phyloP scores from a whole-genome alignment of 2,888 invertebrate genomes.

The Leuctra nigra region DNA sequence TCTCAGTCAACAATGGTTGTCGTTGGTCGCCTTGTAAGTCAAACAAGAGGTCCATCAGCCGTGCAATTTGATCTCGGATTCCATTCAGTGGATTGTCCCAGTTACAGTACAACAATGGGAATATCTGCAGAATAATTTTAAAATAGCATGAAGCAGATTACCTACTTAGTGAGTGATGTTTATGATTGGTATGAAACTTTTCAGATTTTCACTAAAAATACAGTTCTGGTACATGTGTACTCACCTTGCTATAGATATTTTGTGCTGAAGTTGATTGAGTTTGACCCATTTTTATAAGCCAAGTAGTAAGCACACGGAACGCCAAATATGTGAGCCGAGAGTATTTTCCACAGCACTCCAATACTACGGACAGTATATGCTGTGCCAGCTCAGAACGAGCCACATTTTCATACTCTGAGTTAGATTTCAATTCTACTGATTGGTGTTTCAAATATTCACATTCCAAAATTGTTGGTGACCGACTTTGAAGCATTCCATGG shows the following conservation, averaged over 20 bases:
- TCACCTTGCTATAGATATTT: neutral
- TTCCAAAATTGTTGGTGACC: neutral
- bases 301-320: conserved; percentile 13
- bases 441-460: too few relatives aligned
- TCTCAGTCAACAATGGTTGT: conserved; percentile 33
- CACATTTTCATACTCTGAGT: too few relatives aligned
- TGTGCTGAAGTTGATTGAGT: too few relatives aligned
- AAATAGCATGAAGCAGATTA: neutral
- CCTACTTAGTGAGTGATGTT: neutral
- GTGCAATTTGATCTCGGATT: conserved; percentile 47
- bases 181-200: neutral
- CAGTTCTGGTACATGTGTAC: neutral
- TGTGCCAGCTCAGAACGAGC: too few relatives aligned
- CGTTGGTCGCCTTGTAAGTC: conserved; percentile 33
- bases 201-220: neutral
- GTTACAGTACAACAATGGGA: conserved; percentile 36
- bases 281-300: conserved; percentile 1
- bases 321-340: conserved; percentile 14
- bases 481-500: conserved; percentile 22
- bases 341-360: conserved; percentile 1
- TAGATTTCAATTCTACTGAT: too few relatives aligned
- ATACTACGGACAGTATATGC: neutral
- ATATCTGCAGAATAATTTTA: conserved; percentile 18
- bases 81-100: conserved; percentile 56
- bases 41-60: conserved; percentile 40